phyloP scores from a whole-genome alignment of 37 sponge, comb jelly and placozoan genomes.

The Ephydatia muelleri region DNA sequence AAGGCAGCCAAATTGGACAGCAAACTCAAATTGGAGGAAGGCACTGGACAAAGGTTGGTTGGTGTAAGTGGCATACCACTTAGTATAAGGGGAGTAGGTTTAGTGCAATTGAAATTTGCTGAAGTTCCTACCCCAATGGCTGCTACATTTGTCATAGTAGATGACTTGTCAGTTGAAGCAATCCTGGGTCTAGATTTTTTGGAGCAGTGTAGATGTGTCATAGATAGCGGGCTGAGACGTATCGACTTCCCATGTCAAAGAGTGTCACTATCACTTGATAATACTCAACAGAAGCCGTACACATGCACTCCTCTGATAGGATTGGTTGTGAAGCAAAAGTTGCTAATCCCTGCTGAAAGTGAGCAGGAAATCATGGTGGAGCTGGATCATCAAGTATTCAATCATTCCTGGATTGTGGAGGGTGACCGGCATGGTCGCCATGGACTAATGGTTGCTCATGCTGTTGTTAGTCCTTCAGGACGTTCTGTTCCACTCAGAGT shows the following conservation, averaged over 20 bases:
- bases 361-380: conserved; percentile 7
- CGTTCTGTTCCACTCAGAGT: conserved; percentile 5
- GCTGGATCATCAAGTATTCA: background rate
- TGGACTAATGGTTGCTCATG: conserved; percentile 15
- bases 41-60: conserved; percentile 13
- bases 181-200: conserved; percentile 31
- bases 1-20: background rate
- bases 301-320: background rate
- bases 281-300: background rate
- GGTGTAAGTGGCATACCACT: conserved; percentile 40
- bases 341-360: conserved; percentile 14
- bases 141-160: too few species aligned
- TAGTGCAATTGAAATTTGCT: too few species aligned
- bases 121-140: too few species aligned
- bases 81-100: background rate
- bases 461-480: conserved; percentile 4
- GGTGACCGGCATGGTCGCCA: background rate
- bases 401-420: conserved; percentile 15
- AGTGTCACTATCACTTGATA: conserved; percentile 9
- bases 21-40: background rate
- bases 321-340: background rate
- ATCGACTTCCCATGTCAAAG: conserved; percentile 2
- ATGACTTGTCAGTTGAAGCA: too few species aligned
- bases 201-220: conserved; percentile 1
- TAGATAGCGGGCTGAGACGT: background rate